These are phyloP conservation scores for Cettia cetti DNA, from an alignment of 2,113 vertebrate genomes.

Conservation along the genomic window DNA sequence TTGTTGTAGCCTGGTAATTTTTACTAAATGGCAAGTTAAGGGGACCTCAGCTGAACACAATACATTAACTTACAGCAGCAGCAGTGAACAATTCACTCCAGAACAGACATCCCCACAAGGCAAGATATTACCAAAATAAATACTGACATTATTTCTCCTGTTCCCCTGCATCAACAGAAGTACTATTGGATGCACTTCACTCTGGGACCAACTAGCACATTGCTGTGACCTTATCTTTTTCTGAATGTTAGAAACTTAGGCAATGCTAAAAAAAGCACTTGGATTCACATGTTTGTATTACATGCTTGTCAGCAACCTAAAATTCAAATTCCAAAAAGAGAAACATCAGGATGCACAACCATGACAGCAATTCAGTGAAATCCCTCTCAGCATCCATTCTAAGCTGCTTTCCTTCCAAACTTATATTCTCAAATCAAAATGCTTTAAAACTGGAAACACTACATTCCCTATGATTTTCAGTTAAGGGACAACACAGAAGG, in stretches of 20 bases:
- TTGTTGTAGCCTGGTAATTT: not conserved
- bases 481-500: not conserved
- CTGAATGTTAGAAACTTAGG: not conserved
- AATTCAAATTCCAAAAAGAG: not conserved
- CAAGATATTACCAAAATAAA: not conserved
- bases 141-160: not conserved
- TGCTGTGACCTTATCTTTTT: not conserved
- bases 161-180: not conserved
- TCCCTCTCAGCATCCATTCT: not conserved
- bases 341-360: not conserved
- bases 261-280: not conserved
- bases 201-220: not conserved
- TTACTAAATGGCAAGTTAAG: not conserved
- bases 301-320: not conserved
- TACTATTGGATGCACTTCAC: not conserved
- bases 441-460: not conserved
- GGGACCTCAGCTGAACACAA: not conserved
- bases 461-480: not conserved
- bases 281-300: not conserved
- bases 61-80: not conserved
- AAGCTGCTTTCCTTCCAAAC: not conserved
- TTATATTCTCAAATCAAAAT: not conserved
- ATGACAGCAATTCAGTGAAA: not conserved
- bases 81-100: not conserved
- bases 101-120: not conserved